Evolutionary conservation across 2,888 invertebrate genomes (phyloP), one percentile per base, ranked within the genome.

Genomic region (Phymatocera aterrima): DNA sequence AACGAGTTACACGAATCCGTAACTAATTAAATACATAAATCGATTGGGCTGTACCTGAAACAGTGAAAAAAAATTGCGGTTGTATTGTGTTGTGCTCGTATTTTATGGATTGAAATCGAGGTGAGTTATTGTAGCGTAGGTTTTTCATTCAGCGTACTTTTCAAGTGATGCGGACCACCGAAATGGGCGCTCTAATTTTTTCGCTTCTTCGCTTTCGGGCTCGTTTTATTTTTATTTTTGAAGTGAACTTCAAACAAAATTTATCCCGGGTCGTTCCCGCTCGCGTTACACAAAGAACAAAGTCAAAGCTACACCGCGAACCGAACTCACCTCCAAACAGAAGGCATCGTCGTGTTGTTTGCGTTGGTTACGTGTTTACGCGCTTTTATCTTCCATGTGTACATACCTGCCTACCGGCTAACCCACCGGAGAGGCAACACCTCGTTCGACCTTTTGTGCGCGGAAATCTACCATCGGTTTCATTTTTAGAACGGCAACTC

Each of bases 271-370:
- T 12, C 28, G 28, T 46, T 24, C n/a, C 2, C 18, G 40, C 21
- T 64, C 34, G 64, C n/a, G n/a, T n/a, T n/a, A 5, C 28, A 43
- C 46, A 46, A 3, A 46, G 68, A 1, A 68, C 68, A 68, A 68
- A 68, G 46, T 68, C 46, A 43, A 68, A 68, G 43, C 68, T 46
- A 1, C 24, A 43, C n/a, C 43, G 8, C 28, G 5, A 43, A 46
- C 28, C 46, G 12, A 15, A 18, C 43, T 21, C 43, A 1, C 43
- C 43, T 8, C 24, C 15, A 8, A 15, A 68, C 24, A 68, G 10
- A 34, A 37, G 64, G 12, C 37, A 37, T 51, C 64, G 37, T 40
- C 12, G 43, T 40, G 24, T 46, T 24, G 68, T 43, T 68, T 46
- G 68, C 43, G n/a, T 8, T 54, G 57, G 28, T 57, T 12, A 18